These are phyloP conservation scores for Arizona elegans DNA, from an alignment of 2,113 vertebrate species.

Conservation along the genomic window DNA sequence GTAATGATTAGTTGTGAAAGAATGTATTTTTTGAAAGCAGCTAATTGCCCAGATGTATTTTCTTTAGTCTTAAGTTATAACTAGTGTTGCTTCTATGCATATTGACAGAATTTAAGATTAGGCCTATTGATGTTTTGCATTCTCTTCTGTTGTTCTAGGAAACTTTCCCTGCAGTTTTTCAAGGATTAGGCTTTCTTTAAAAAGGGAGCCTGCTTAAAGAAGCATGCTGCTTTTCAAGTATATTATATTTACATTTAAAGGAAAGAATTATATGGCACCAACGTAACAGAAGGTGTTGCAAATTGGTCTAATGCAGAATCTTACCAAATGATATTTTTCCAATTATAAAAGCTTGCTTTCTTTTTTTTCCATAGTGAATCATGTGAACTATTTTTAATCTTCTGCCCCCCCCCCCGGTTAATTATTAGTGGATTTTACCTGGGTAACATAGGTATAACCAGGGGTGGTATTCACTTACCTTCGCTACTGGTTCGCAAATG, in stretches of 20 bases:
- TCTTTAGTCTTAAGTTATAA: not conserved
- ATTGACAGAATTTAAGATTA: not conserved
- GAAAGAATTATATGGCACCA: not conserved
- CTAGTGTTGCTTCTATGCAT: not conserved
- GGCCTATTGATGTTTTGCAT: not conserved
- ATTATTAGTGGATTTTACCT: not conserved
- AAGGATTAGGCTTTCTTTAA: not conserved
- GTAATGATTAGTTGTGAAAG: not conserved
- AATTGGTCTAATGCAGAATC: not conserved
- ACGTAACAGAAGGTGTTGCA: not conserved
- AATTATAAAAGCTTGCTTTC: not conserved
- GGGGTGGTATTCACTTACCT: no score
- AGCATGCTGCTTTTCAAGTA: not conserved
- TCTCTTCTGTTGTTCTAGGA: not conserved
- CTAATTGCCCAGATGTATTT: no score
- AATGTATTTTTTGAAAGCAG: not conserved
- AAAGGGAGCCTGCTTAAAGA: not conserved
- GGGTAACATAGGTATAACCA: not conserved
- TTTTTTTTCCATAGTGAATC: not conserved
- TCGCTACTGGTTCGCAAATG: no score
- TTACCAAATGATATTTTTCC: not conserved
- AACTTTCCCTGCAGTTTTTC: not conserved
- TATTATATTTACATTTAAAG: not conserved
- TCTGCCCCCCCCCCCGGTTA: not conserved
- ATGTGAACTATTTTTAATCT: not conserved